phyloP scores from a whole-genome alignment of 2,113 vertebrate species.

The Gallinago media region DNA sequence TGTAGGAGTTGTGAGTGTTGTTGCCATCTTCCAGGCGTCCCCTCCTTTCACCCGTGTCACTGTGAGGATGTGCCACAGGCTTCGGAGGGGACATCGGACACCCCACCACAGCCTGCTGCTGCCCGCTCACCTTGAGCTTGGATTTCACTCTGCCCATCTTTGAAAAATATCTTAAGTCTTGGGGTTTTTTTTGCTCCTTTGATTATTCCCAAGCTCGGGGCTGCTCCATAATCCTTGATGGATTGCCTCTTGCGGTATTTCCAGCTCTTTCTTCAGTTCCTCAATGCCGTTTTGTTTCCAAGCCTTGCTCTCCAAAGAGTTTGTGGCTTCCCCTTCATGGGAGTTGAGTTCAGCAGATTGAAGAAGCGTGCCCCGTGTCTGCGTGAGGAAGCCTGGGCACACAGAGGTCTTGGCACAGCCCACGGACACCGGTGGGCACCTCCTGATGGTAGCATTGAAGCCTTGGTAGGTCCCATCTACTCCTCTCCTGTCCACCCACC shows the following conservation, averaged over 20 bases:
- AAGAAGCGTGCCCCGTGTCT: rapidly evolving
- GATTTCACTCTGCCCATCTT: not conserved
- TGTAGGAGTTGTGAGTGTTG: not conserved
- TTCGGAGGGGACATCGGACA: not conserved
- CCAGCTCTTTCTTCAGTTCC: not conserved
- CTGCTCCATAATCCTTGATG: not conserved
- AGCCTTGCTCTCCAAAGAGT: not conserved
- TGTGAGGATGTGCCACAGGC: rapidly evolving
- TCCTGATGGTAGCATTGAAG: not conserved
- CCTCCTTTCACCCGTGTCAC: not conserved
- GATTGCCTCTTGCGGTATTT: not conserved
- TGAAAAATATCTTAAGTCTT: not conserved
- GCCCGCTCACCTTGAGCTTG: not conserved
- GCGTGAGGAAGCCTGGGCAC: rapidly evolving
- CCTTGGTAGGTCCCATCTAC: not conserved
- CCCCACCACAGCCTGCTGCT: not conserved
- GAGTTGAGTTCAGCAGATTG: not conserved
- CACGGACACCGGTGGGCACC: rapidly evolving
- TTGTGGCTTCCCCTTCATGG: not conserved
- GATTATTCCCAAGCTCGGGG: rapidly evolving
- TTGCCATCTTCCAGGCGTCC: not conserved
- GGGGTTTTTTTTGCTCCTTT: not conserved
- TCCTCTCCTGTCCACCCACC: not conserved
- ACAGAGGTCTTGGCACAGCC: not conserved
- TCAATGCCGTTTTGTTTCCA: not conserved